phyloP scores from a whole-genome alignment of 2,888 invertebrate species.

The Serripes groenlandicus region DNA sequence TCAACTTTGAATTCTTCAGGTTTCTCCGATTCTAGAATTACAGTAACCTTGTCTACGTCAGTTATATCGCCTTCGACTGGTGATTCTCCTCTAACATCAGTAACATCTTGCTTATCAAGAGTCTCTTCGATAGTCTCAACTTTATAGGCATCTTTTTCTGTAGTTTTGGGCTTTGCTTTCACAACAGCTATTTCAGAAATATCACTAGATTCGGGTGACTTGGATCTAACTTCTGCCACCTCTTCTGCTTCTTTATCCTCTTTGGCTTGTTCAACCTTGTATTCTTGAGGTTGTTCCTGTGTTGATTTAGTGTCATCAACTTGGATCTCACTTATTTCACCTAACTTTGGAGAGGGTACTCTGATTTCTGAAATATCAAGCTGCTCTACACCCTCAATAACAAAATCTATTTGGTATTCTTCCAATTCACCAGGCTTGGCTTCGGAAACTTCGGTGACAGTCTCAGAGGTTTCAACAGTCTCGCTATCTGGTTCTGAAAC shows the following conservation, averaged over 20 bases:
- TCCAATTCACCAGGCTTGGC: constrained; percentile 42
- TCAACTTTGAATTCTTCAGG: constrained; percentile 42
- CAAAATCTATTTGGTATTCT: constrained; percentile 49
- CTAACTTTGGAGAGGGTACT: constrained; percentile 47
- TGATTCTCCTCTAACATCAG: constrained; percentile 30
- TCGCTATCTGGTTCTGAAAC: constrained; percentile 28
- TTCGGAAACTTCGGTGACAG: constrained; percentile 46
- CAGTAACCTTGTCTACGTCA: neutral
- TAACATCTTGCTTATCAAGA: constrained; percentile 48
- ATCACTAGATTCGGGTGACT: constrained; percentile 47
- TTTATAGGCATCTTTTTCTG: constrained; percentile 58
- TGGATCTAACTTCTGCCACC: constrained; percentile 35
- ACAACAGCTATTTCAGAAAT: constrained; percentile 63
- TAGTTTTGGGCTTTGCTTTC: constrained; percentile 44
- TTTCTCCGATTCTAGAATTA: constrained; percentile 14
- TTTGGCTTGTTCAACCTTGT: constrained; percentile 42
- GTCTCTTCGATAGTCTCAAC: constrained; percentile 41
- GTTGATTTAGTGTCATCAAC: constrained; percentile 57
- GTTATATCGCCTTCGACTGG: neutral
- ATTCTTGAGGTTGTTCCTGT: constrained; percentile 53
- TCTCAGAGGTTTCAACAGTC: constrained; percentile 41
- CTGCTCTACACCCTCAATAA: constrained; percentile 50
- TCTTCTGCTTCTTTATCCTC: constrained; percentile 60
- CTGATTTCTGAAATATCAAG: constrained; percentile 54
- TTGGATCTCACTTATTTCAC: constrained; percentile 53